Conservation (phyloP, 2,888 invertebrate species). For the Branchipolynoe longqiensis region DNA sequence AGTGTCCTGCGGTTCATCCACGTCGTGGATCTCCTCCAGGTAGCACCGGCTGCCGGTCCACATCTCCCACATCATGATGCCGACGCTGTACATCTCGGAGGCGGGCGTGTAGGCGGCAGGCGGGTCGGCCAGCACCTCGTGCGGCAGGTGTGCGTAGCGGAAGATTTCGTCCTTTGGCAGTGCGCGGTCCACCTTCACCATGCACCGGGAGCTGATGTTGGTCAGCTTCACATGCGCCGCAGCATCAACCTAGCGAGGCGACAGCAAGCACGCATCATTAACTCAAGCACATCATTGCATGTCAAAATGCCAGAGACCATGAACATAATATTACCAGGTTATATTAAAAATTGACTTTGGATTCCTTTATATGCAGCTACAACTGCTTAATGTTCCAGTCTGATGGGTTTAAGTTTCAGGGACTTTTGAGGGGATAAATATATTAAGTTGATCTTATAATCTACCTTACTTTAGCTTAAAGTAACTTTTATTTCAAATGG, state of each 20-base stretch:
- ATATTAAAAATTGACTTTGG: no score
- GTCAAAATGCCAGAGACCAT: no score
- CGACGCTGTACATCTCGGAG: conserved; percentile 73
- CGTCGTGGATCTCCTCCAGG: conserved; percentile 54
- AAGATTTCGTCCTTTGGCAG: conserved; percentile 53
- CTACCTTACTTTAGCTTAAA: no score
- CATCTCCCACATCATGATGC: conserved; percentile 73
- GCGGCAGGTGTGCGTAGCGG: conserved; percentile 62
- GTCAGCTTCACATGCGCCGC: conserved; percentile 67
- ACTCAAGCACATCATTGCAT: no score
- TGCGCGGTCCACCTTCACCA: conserved; percentile 60
- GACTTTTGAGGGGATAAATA: no score
- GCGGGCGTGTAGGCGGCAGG: conserved; percentile 62
- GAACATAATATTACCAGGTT: no score
- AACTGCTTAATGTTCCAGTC: no score
- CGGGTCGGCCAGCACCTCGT: conserved; percentile 62
- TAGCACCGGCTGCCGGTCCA: conserved; percentile 67
- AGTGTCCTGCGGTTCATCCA: conserved; percentile 49
- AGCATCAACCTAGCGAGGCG: conserved; percentile 67
- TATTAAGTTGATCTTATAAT: no score
- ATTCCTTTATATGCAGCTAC: no score
- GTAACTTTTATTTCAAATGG: no score
- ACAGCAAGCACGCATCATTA: no score
- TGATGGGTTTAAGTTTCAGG: no score
- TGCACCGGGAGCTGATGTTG: conserved; percentile 67